Base-by-base conservation (phyloP, 2,797 vertebrate genomes). In the Micrastur ruficollis region DNA sequence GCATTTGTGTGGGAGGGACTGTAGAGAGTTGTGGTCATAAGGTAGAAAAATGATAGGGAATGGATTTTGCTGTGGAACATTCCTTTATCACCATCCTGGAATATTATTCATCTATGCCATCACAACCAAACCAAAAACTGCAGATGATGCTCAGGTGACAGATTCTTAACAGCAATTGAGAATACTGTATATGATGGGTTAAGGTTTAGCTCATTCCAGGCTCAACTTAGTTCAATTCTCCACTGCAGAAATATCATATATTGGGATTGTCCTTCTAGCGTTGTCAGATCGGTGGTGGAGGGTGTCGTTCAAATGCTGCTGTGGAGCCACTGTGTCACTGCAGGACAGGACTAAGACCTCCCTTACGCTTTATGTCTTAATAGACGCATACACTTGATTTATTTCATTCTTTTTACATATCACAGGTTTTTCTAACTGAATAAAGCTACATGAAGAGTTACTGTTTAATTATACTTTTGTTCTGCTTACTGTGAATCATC, bases 1-100 rank as follows among this genome's bases (percentile, higher is more conserved):
- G 82, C 32, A 84, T 83, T 85, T 92, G 79, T 52, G 86, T 92
- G 79, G 89, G 89, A 94, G 90, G 55, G 70, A 75, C 72, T 47
- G 46, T 49, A 67, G 31, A 80, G 70, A 71, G 44, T 12, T 80
- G 59, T 63, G 20, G 23, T 70, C 52, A 16, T 27, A 52, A 89
- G 80, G 44, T 1, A 80, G 31, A 90, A 91, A 71, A 88, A 67
- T 44, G 4, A 82, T 12, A 58, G 21, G 59, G 83, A 91, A 68
- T 71, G 49, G 34, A 74, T 85, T 97, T 78, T 85, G 25, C 34
- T 80, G 49, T 83, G 65, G 78, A 86, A 87, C 22, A 93, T 95
- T 86, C 85, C 68, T 86, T 38, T 74, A 68, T 59, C 14, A 14
- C 12, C n/a, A 38, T 68, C 36, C 8, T 10, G 38, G n/a, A 82